Evolutionary conservation across 2,888 invertebrate species (phyloP), one percentile per base, ranked within the genome.

Genomic region (Crocallis elinguaria): DNA sequence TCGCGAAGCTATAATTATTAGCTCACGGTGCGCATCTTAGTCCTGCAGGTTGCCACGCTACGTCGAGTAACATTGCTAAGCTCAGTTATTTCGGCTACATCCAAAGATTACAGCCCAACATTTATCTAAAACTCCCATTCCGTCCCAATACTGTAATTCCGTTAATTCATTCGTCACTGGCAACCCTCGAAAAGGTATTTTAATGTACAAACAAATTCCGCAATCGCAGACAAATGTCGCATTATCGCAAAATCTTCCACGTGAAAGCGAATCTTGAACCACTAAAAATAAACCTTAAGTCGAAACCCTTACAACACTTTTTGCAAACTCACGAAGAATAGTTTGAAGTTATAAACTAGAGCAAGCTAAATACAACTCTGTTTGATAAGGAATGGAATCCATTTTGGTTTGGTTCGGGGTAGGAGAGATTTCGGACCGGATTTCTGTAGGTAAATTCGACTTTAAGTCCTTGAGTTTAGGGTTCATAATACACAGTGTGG

Each of bases 121-220:
- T 39, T 29, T 29, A 48, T 48, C 52, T 42, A n/a, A 41, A 33
- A 48, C 45, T 45, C 39, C 41, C 36, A n/a, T 29, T 3, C 25
- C 29, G 35, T 51, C 49, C 49, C 33, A 33, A 60, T 60, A 50
- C 59, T 51, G 19, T 42, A 53, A 64, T 49, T 58, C 50, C 53
- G 43, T 60, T 58, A 60, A 62, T 62, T 62, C 62, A 64, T 64
- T 48, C 62, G 52, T 46, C 54, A 43, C 48, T 33, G 54, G 37
- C 46, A 32, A 51, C 64, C 64, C 60, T 60, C 53, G 44, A 48
- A 38, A 50, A 58, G 64, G 64, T 56, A 64, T 64, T 62, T 64
- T 64, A 64, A 64, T 64, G 64, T 55, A 56, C 64, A 60, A 59
- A 64, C 62, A 64, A 62, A 64, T 64, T 62, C 48, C 42, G 39